Conservation (phyloP, 2,113 vertebrate species). For the Eublepharis macularius region DNA sequence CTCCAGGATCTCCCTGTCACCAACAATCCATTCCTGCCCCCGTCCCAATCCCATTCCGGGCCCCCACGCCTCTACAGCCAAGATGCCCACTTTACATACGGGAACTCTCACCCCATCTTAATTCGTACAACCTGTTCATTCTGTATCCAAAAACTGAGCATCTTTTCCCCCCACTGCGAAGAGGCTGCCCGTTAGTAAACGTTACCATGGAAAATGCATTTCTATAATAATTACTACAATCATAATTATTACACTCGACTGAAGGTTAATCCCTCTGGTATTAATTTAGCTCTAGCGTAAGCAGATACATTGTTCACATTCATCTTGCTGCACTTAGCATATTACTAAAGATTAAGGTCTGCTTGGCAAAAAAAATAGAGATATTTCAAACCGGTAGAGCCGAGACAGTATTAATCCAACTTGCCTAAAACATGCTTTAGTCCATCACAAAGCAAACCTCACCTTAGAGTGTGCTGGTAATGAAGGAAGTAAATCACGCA, state of each 20-base stretch:
- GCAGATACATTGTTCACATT: slow-evolving; percentile 49
- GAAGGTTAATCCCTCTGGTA: slow-evolving; percentile 62
- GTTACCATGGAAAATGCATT: slow-evolving; percentile 21
- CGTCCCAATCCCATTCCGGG: neutral
- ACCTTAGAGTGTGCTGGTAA: neutral
- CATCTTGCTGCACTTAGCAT: slow-evolving; percentile 43
- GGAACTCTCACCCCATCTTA: neutral
- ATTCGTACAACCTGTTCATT: neutral
- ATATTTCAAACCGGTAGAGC: slow-evolving; percentile 46
- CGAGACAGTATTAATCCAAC: slow-evolving; percentile 16
- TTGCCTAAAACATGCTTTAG: slow-evolving; percentile 30
- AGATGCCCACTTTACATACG: neutral
- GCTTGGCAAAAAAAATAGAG: slow-evolving; percentile 51
- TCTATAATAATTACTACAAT: slow-evolving; percentile 55
- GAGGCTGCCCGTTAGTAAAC: slow-evolving; percentile 29
- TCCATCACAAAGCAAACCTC: slow-evolving; percentile 9
- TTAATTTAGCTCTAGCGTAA: slow-evolving; percentile 68
- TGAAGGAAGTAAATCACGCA: slow-evolving; percentile 30
- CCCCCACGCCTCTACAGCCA: accelerated
- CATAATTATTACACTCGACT: slow-evolving; percentile 41
- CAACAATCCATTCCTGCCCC: neutral
- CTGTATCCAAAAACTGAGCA: neutral
- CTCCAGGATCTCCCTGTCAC: neutral
- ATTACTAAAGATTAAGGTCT: slow-evolving; percentile 57
- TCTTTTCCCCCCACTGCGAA: accelerated